Evolutionary conservation across 2,888 invertebrate genomes (phyloP).

Genomic region (Lasiommata megera): DNA sequence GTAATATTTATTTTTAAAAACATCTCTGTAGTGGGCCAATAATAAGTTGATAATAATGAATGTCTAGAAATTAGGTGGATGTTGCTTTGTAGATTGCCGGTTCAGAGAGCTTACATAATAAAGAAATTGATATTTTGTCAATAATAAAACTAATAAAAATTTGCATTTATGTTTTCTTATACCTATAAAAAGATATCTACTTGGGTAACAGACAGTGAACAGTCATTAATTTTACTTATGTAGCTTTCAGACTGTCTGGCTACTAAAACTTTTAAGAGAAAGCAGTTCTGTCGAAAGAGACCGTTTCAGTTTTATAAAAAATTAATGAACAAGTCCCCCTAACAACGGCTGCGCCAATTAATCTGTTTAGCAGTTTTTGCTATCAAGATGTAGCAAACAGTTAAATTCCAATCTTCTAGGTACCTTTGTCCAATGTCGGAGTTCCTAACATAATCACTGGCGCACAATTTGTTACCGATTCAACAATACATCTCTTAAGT

Average conservation of each 20-base stretch:
- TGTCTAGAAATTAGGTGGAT: no score
- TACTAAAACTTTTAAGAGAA: slow-evolving; percentile 4
- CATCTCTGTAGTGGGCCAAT: no score
- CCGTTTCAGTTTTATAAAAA: slow-evolving; percentile 14
- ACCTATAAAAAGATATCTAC: neutral
- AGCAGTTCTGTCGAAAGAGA: neutral
- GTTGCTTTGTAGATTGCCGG: no score
- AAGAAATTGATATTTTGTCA: no score
- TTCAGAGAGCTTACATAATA: no score
- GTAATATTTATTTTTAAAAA: no score
- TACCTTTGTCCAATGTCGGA: slow-evolving; percentile 47
- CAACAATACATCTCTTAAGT: slow-evolving; percentile 79
- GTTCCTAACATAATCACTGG: slow-evolving; percentile 70
- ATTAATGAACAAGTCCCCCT: slow-evolving; percentile 20
- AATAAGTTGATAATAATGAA: no score
- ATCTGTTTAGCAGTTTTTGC: slow-evolving; percentile 39
- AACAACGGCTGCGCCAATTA: slow-evolving; percentile 32
- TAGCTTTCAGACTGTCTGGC: slow-evolving; percentile 9
- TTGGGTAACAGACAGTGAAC: neutral
- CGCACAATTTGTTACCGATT: slow-evolving; percentile 78
- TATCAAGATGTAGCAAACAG: slow-evolving; percentile 38
- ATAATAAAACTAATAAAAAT: no score
- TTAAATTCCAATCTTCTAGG: slow-evolving; percentile 63
- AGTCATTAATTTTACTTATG: slow-evolving; percentile 8
- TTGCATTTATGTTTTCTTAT: no score